phyloP scores from a whole-genome alignment of 2,113 vertebrate genomes.

The Petrocephalus zakoni region DNA sequence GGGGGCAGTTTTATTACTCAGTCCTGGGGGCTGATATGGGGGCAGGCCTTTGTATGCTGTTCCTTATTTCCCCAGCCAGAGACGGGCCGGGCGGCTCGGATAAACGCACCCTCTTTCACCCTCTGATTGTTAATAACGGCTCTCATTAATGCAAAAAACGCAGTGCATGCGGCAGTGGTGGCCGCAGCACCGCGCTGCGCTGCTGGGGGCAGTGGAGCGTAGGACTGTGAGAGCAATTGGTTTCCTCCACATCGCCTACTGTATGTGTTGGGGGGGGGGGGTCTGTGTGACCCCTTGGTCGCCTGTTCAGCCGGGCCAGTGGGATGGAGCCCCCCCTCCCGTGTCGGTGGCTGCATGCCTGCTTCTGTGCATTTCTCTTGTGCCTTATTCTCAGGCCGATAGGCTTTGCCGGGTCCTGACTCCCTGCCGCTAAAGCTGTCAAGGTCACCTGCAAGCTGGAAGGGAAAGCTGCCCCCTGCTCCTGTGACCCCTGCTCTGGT shows the following conservation, averaged over 20 bases:
- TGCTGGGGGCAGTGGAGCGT: not conserved
- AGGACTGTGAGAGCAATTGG: not conserved
- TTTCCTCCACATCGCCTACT: not conserved
- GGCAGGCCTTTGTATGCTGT: not conserved
- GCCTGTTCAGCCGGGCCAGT: not conserved
- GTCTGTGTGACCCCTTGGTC: not conserved
- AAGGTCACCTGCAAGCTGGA: not conserved
- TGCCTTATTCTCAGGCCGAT: not conserved
- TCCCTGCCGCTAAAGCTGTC: not conserved
- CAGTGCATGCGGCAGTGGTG: not conserved
- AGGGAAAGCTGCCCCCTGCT: not conserved
- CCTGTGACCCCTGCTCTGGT: not conserved
- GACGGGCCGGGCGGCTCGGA: not conserved
- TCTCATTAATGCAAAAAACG: not conserved
- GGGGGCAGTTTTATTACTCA: not conserved
- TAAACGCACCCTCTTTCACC: not conserved
- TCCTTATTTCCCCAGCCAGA: not conserved
- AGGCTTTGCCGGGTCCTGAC: not conserved
- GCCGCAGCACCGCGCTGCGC: not conserved
- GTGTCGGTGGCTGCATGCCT: not conserved
- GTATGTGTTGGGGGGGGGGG: not conserved
- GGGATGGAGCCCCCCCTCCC: not conserved
- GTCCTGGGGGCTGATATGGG: not conserved
- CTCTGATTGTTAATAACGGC: not conserved
- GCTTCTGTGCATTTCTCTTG: not conserved